phyloP scores from a whole-genome alignment of 1,140 invertebrate genomes.

The Gonatopus flavifemur region DNA sequence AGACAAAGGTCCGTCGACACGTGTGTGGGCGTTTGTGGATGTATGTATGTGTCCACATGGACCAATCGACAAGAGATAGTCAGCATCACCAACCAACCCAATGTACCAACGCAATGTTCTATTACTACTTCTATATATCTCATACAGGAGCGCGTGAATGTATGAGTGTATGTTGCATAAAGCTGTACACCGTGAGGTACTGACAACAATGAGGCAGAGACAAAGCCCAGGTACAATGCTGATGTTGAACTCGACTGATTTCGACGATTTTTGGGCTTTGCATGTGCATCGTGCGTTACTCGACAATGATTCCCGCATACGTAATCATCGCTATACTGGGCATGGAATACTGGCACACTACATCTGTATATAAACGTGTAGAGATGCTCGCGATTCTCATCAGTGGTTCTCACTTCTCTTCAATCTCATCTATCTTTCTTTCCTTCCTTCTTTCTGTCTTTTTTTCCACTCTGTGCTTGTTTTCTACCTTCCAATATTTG shows the following conservation, averaged over 20 bases:
- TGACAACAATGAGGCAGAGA: slow-evolving; percentile 56
- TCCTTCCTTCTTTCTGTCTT: too few relatives aligned
- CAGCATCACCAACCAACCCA: too few relatives aligned
- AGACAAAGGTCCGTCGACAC: slow-evolving; percentile 23
- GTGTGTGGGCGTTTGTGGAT: too few relatives aligned
- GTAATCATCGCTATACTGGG: slow-evolving; percentile 51
- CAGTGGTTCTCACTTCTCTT: slow-evolving; percentile 29
- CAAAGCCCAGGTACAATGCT: slow-evolving; percentile 56
- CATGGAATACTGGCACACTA: slow-evolving; percentile 30
- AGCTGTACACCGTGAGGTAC: slow-evolving; percentile 29
- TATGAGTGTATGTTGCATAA: slow-evolving; percentile 26
- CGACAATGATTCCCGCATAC: slow-evolving; percentile 56
- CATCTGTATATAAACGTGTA: too few relatives aligned
- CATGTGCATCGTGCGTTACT: slow-evolving; percentile 47
- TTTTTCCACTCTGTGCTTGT: too few relatives aligned
- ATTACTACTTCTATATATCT: too few relatives aligned
- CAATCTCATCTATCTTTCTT: too few relatives aligned
- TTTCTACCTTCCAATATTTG: too few relatives aligned
- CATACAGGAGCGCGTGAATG: neutral
- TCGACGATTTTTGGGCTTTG: slow-evolving; percentile 57
- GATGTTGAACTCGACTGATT: slow-evolving; percentile 60
- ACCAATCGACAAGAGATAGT: slow-evolving; percentile 11
- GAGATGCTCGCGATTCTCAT: too few relatives aligned
- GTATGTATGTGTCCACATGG: slow-evolving; percentile 19
- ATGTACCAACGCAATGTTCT: too few relatives aligned